A percentile compares a stretch with the other conserved stretches of the same genome.
Evolutionary conservation across 2,888 invertebrate species (phyloP).

Genomic region (Tetheella fluctuosa): DNA sequence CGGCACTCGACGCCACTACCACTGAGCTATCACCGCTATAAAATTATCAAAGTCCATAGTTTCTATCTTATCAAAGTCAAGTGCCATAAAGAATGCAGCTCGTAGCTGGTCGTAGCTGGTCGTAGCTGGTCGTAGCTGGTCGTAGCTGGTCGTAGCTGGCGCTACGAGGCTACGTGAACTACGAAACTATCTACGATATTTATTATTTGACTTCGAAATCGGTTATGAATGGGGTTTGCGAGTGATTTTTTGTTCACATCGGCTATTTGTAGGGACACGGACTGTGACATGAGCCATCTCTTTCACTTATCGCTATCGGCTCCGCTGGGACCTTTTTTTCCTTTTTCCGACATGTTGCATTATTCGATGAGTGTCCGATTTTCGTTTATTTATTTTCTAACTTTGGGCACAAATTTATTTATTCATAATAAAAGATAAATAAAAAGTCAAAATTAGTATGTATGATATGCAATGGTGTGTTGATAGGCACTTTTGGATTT

Average conservation of each 20-base stretch:
- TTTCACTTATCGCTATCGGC: neutral
- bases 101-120: neutral
- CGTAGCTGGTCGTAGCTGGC: neutral
- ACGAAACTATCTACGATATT: neutral
- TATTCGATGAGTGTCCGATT: neutral
- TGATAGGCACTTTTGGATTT: no score
- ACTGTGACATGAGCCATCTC: neutral
- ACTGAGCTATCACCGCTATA: no score
- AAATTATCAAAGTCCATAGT: no score
- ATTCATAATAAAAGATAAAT: no score
- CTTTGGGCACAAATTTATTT: neutral
- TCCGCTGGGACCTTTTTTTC: neutral
- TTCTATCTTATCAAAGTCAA: no score
- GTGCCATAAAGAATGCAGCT: neutral
- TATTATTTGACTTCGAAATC: neutral
- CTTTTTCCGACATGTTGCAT: neutral
- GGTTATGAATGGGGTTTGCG: neutral
- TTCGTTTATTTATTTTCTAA: neutral
- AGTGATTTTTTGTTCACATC: neutral
- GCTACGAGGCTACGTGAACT: slow-evolving; percentile 2
- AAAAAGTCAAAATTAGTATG: no score
- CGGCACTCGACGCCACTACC: no score
- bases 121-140: neutral
- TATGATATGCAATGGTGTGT: no score
- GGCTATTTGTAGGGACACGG: slow-evolving; percentile 1